Evolutionary conservation across 1,140 invertebrate species (phyloP), one percentile per base, ranked within the genome.

Genomic region (Aphelenchoides besseyi): DNA sequence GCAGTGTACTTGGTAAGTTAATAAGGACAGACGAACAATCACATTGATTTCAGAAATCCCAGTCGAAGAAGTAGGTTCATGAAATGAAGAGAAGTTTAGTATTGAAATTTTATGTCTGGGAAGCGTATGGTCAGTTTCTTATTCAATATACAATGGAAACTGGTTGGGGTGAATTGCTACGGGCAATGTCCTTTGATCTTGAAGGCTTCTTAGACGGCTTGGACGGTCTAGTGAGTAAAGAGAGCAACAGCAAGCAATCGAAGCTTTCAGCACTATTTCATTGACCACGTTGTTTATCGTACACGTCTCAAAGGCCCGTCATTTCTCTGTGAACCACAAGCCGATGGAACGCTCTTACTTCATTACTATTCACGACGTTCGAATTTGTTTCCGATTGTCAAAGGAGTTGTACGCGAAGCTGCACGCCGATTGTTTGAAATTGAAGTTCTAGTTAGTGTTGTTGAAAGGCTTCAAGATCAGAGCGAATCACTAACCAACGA

Each of bases 331-430:
- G 86, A 87, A 53, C 69, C 74, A 9, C 78, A 82, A 28, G 61
- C 73, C 5, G 83, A 86, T 71, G 86, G 85, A 3, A 77, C 77
- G 8, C 70, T 87, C n/a, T 69, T 79, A 12, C 69, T 86, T 2
- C 86, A 87, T 75, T 87, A 87, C 68, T 87, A 87, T 71, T 86
- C 85, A 3, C 79, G 76, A 32, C 63, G 86, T 18, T 77, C 72
- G 8, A 85, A 85, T 0, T 73, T 87, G 1, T 86, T 86, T 73
- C 85, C 86, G 9, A 86, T 87, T 70, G 86, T 87, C 9, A 84
- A 85, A 82, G 83, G 84, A 26, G 79, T 85, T 12, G 74, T 86
- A 28, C 62, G 84, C 16, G 82, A 85, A 68, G 82, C 85, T 8
- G 84, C 83, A 30, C 61, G 82, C 35, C 70, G 81, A 48, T 76